phyloP scores from a whole-genome alignment of 1,140 invertebrate genomes.

The Brachionus sp. region DNA sequence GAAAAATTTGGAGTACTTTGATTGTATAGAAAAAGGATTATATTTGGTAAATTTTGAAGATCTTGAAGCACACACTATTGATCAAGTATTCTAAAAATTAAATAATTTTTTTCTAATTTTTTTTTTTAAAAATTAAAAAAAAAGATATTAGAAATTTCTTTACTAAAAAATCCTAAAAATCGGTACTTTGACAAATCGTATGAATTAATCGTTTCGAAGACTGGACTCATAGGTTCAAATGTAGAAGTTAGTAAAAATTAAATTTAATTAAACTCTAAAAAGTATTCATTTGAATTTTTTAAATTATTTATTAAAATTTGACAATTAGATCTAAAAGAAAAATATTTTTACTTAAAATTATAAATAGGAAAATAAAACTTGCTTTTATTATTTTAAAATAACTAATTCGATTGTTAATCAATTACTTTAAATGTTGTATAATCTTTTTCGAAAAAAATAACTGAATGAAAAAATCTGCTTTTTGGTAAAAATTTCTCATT shows the following conservation, averaged over 20 bases:
- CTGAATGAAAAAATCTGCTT: too few species aligned
- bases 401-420: too few species aligned
- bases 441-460: too few species aligned
- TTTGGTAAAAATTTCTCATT: too few species aligned
- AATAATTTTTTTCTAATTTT: not conserved
- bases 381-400: too few species aligned
- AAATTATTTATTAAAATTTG: too few species aligned
- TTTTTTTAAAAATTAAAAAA: conserved; percentile 43
- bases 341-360: too few species aligned
- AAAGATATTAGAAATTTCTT: conserved; percentile 49
- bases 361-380: too few species aligned
- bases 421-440: too few species aligned
- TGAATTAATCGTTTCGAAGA: conserved; percentile 60
- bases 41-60: conserved; percentile 54
- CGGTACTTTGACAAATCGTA: conserved; percentile 64
- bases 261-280: too few species aligned
- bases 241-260: conserved; percentile 58
- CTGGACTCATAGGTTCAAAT: conserved; percentile 58
- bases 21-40: conserved; percentile 52
- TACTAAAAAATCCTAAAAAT: conserved; percentile 61
- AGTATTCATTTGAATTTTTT: too few species aligned
- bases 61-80: conserved; percentile 49
- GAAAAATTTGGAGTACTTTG: conserved; percentile 48
- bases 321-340: too few species aligned
- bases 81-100: conserved; percentile 49